A percentile compares a stretch with the other conserved stretches of the same genome.
Conservation (phyloP, 1,140 invertebrate genomes). For the Gonioctena quinquepunctata region DNA sequence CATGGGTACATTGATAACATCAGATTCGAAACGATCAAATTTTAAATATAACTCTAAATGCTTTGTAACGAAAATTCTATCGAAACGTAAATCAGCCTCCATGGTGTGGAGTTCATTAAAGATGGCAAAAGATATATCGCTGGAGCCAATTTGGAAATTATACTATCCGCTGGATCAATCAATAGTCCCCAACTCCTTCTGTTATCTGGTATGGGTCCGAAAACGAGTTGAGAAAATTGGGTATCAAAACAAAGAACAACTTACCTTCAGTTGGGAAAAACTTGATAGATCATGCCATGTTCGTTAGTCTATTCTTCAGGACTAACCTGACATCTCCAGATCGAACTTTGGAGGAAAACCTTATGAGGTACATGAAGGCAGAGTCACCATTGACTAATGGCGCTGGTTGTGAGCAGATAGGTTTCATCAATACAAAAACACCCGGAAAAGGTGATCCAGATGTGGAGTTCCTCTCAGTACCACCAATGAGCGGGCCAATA, state of each 20-base stretch:
- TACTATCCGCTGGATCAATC: conserved; percentile 61
- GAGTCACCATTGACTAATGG: conserved; percentile 10
- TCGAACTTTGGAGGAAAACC: conserved; percentile 6
- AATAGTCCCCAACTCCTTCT: conserved; percentile 61
- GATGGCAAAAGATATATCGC: conserved; percentile 55
- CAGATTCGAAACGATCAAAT: conserved; percentile 59
- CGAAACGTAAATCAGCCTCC: conserved; percentile 56
- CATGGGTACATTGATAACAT: conserved; percentile 56
- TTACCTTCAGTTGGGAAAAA: conserved; percentile 65
- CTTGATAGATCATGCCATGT: conserved; percentile 76
- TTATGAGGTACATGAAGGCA: conserved; percentile 25
- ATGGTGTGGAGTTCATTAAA: conserved; percentile 65
- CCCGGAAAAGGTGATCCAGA: conserved; percentile 8
- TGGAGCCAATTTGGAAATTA: conserved; percentile 66
- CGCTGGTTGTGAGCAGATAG: background rate
- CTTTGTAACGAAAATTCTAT: conserved; percentile 57
- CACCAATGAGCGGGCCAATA: background rate
- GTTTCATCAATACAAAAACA: conserved; percentile 18
- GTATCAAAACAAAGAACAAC: conserved; percentile 50
- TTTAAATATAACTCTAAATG: conserved; percentile 64
- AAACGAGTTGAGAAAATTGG: conserved; percentile 49
- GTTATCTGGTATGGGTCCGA: conserved; percentile 60
- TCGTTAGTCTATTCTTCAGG: conserved; percentile 54
- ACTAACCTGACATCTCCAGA: conserved; percentile 17
- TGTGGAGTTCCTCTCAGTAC: conserved; percentile 21